Base-by-base conservation (phyloP, 92 coral and sea anemone genomes). In the Anthopleura xanthogrammica region DNA sequence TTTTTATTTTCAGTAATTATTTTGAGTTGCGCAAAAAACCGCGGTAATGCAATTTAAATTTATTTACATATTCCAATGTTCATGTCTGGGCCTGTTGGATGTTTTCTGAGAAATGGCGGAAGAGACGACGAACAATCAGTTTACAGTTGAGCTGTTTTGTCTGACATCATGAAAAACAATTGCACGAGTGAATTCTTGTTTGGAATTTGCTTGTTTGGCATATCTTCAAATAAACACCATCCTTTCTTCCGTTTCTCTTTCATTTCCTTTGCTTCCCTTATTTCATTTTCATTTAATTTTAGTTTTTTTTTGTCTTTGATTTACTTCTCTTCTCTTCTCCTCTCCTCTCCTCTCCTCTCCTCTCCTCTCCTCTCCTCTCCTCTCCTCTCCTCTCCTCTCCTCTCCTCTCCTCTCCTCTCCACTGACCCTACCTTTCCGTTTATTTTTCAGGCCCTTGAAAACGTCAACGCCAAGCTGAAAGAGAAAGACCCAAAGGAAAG, bases 401-500 rank as follows among this genome's bases (percentile, higher is more conserved):
- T 5, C 19, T 16, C 1, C 36, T 29, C 0, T 50, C 11, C 54
- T 50, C 54, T 50, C 54, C 54, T 50, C 54, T 50, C 54, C 54
- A 5, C 11, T 50, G 11, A 50, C 54, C 36, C 36, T 29, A 29
- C 36, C 16, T 54, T 12, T 2, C 58, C 14, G 3, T 36, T 62
- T 6, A 68, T 68, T 9, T 74, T 62, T 41, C 62, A 91, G 94
- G 94, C 94, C 39, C 83, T 91, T 14, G 91, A 88, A 58, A 88
- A 91, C 41, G 94, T 91, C 64, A 91, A 91, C 75, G 85, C 83
- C 55, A 83, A 85, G 79, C 62, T 91, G 57, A 85, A 50, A 64
- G 87, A 88, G 73, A 74, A 52, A 81, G 86, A 88, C 66, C 87
- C 94, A 16, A 78, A 88, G 8, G 94, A 91, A 54, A 84, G 82